These are phyloP conservation scores for Drosophila prolongata DNA, from an alignment of 2,888 invertebrate species.

Conservation along the genomic window DNA sequence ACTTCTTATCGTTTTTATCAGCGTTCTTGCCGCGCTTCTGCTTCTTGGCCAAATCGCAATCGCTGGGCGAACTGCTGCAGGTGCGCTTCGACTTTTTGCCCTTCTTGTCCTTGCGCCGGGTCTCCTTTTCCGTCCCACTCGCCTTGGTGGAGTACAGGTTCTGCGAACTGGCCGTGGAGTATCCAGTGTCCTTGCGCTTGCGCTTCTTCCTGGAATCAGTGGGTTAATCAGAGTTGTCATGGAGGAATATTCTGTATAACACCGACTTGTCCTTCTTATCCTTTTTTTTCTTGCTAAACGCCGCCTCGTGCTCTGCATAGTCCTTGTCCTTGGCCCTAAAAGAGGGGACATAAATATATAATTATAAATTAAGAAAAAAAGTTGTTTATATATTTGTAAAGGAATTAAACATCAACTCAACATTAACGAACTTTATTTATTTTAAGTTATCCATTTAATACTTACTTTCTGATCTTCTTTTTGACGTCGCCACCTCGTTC, in stretches of 20 bases:
- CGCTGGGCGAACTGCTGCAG: slow-evolving; percentile 78
- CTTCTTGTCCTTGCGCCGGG: slow-evolving; percentile 83
- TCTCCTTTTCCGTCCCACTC: slow-evolving; percentile 67
- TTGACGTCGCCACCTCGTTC: slow-evolving; percentile 81
- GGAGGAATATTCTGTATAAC: rapidly evolving
- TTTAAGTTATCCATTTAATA: background rate
- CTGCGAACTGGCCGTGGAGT: slow-evolving; percentile 89
- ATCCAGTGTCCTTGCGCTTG: slow-evolving; percentile 88
- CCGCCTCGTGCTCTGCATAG: slow-evolving; percentile 78
- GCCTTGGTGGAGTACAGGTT: slow-evolving; percentile 84
- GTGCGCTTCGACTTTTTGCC: slow-evolving; percentile 79
- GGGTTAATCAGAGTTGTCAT: background rate
- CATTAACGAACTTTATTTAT: no score
- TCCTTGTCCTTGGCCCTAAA: slow-evolving; percentile 78
- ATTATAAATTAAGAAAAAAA: no score
- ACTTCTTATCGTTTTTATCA: slow-evolving; percentile 82
- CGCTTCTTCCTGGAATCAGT: slow-evolving; percentile 71
- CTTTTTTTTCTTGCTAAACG: slow-evolving; percentile 75
- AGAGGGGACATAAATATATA: background rate
- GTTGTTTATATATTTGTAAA: no score
- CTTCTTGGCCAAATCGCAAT: slow-evolving; percentile 76
- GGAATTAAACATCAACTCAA: no score
- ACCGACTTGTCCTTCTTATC: slow-evolving; percentile 79
- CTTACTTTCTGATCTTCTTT: slow-evolving; percentile 80
- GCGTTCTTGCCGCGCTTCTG: slow-evolving; percentile 76